Percentiles rank a stretch among this genome's conserved stretches.
phyloP scores from a whole-genome alignment of 2,888 invertebrate genomes.

The Watsonalla cultraria region DNA sequence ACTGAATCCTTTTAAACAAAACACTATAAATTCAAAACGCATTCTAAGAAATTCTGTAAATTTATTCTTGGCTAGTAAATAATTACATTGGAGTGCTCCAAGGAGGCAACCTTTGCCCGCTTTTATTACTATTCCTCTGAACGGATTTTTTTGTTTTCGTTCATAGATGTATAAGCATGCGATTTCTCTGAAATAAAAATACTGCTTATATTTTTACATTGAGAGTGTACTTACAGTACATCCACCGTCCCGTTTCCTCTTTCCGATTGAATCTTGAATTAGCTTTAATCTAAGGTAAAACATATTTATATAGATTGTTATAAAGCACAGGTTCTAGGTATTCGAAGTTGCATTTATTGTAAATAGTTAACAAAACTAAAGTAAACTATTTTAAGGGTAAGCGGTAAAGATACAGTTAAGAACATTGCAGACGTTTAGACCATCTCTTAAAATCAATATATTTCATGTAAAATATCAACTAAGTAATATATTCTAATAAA shows the following conservation, averaged over 20 bases:
- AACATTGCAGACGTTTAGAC: background rate
- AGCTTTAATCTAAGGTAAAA: conserved; percentile 69
- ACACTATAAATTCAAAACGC: background rate
- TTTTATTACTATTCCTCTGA: conserved; percentile 6
- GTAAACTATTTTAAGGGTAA: conserved; percentile 37
- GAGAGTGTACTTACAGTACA: conserved; percentile 60
- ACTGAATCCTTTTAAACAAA: background rate
- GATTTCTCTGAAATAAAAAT: conserved; percentile 36
- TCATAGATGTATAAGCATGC: conserved; percentile 34
- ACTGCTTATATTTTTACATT: conserved; percentile 63
- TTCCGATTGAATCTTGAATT: conserved; percentile 66
- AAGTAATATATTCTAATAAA: too few relatives aligned
- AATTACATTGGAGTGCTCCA: conserved; percentile 27
- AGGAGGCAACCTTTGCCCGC: conserved; percentile 27
- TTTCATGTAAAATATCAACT: too few relatives aligned
- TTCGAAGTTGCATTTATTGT: conserved; percentile 75
- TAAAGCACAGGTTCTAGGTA: conserved; percentile 76
- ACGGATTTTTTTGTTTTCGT: conserved; percentile 11
- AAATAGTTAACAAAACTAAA: conserved; percentile 62
- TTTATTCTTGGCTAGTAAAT: conserved; percentile 4
- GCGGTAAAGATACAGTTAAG: conserved; percentile 39
- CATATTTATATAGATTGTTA: conserved; percentile 78
- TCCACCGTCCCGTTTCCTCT: conserved; percentile 77
- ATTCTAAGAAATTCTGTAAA: background rate
- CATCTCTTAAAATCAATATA: too few relatives aligned